These are phyloP conservation scores for Dynastes tityus DNA, from an alignment of 2,888 invertebrate genomes.

Conservation along the genomic window DNA sequence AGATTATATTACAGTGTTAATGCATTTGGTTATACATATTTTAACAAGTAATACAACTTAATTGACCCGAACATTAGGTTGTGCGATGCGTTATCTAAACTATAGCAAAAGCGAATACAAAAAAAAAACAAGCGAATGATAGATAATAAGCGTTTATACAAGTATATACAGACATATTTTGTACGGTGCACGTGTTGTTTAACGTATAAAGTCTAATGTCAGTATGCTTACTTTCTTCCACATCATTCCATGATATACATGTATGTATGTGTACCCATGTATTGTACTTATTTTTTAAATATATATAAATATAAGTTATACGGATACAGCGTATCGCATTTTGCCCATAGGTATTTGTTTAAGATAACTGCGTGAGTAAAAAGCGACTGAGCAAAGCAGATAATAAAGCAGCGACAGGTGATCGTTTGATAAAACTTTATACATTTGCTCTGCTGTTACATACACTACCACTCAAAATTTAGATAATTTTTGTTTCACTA, in stretches of 20 bases:
- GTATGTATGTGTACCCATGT: not conserved
- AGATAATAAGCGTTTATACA: not conserved
- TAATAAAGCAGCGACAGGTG: constrained; percentile 12
- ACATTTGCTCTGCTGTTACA: not conserved
- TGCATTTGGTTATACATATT: constrained; percentile 28
- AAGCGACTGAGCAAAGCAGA: not conserved
- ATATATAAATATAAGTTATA: not conserved
- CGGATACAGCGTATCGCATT: not conserved
- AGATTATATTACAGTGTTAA: constrained; percentile 40
- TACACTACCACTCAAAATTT: too few relatives aligned
- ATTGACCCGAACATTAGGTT: constrained; percentile 16
- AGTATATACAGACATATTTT: constrained; percentile 11
- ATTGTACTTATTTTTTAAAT: constrained; percentile 18
- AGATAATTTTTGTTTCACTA: too few relatives aligned
- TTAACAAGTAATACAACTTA: constrained; percentile 36
- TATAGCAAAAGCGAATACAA: constrained; percentile 36
- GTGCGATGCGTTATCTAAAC: constrained; percentile 34
- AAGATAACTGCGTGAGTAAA: constrained; percentile 26
- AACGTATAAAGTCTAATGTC: not conserved
- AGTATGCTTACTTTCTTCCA: constrained; percentile 35
- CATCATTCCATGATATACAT: constrained; percentile 25
- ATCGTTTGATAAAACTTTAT: not conserved
- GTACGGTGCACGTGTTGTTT: constrained; percentile 10
- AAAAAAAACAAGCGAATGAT: constrained; percentile 24
- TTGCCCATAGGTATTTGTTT: constrained; percentile 15